phyloP scores from a whole-genome alignment of 2,113 vertebrate genomes.

The Seriola quinqueradiata region DNA sequence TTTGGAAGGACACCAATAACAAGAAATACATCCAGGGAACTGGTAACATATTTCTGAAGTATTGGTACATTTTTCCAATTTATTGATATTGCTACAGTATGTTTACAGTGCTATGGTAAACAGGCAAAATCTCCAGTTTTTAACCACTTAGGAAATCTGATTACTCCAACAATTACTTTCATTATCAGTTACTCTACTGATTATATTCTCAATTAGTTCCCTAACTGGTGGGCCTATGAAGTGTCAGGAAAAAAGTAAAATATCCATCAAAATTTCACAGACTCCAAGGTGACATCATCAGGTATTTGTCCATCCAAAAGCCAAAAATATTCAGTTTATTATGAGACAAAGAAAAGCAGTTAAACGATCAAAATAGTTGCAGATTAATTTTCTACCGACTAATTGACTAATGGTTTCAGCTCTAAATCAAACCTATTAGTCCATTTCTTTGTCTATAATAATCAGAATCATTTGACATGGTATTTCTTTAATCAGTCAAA shows the following conservation, averaged over 20 bases:
- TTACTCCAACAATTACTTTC: not conserved
- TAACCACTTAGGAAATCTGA: not conserved
- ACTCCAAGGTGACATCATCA: not conserved
- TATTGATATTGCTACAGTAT: not conserved
- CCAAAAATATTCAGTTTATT: not conserved
- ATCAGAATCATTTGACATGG: not conserved
- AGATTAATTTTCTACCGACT: not conserved
- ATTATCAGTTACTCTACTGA: not conserved
- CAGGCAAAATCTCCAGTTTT: not conserved
- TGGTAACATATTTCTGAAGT: not conserved
- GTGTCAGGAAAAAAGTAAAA: not conserved
- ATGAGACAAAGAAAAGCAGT: not conserved
- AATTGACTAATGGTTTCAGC: too few relatives aligned
- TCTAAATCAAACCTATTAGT: not conserved
- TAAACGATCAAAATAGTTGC: not conserved
- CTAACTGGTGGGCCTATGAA: not conserved
- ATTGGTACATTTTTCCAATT: not conserved
- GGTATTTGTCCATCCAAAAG: not conserved
- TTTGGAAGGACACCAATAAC: not conserved
- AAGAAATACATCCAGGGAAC: constrained; percentile 7
- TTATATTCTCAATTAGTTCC: not conserved
- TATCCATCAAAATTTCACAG: not conserved
- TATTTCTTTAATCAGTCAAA: not conserved
- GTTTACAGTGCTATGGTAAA: not conserved
- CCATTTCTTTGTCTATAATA: not conserved